Percentiles rank a stretch among this genome's conserved stretches.
Evolutionary conservation across 2,888 invertebrate species (phyloP).

Genomic region (Drosophila rellima): DNA sequence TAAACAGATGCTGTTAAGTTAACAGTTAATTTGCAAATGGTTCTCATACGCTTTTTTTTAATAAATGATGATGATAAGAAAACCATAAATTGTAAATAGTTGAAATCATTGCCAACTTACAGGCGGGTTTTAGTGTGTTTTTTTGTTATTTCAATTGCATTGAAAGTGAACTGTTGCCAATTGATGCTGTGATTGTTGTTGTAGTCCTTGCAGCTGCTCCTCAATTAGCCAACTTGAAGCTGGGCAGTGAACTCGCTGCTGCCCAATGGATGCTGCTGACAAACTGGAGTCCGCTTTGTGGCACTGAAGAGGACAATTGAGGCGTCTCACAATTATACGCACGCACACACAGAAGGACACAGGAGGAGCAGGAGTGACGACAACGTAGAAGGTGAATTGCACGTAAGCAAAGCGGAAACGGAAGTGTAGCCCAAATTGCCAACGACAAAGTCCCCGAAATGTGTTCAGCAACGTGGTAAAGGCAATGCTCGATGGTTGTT

Average conservation of each 20-base stretch:
- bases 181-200: constrained; percentile 7
- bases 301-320: constrained; percentile 16
- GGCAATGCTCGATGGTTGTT: constrained; percentile 26
- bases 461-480: constrained; percentile 24
- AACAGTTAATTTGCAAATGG: background rate
- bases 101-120: constrained; percentile 63
- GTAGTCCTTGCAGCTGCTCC: constrained; percentile 16
- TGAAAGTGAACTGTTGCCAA: constrained; percentile 26
- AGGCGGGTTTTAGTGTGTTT: constrained; percentile 35
- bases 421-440: constrained; percentile 50
- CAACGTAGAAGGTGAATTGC: constrained; percentile 16
- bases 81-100: constrained; percentile 9
- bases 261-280: constrained; percentile 7
- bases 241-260: constrained; percentile 11
- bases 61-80: background rate
- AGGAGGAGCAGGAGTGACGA: constrained; percentile 20
- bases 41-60: background rate
- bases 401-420: constrained; percentile 50
- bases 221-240: constrained; percentile 25
- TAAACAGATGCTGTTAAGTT: background rate
- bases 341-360: constrained; percentile 32
- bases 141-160: constrained; percentile 25
- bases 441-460: constrained; percentile 38
- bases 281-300: constrained; percentile 15
- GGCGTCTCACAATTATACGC: constrained; percentile 29